Percentiles rank a stretch among this genome's conserved stretches.
phyloP scores from a whole-genome alignment of 2,888 invertebrate genomes.

The Caenorhabditis zanzibari region DNA sequence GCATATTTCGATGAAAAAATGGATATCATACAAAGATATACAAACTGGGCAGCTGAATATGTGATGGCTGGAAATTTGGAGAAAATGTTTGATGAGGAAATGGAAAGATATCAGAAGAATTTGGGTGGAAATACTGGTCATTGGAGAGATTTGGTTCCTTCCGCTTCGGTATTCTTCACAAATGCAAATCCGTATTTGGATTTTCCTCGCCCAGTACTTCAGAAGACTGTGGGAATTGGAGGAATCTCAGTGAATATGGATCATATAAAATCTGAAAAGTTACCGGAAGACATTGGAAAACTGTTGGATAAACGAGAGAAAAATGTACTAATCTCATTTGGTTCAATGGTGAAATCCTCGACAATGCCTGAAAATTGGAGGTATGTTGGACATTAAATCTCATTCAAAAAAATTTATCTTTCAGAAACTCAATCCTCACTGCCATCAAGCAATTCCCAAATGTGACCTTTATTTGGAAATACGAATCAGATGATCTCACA shows the following conservation, averaged over 20 bases:
- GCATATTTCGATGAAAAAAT: slow-evolving; percentile 54
- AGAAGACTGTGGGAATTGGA: slow-evolving; percentile 65
- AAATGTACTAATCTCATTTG: slow-evolving; percentile 58
- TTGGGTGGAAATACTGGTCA: neutral
- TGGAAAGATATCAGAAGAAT: slow-evolving; percentile 9
- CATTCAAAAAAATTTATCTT: neutral
- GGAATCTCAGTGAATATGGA: slow-evolving; percentile 53
- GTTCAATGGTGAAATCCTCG: slow-evolving; percentile 39
- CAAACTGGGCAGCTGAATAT: slow-evolving; percentile 25
- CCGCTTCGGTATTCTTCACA: slow-evolving; percentile 52
- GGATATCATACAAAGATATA: slow-evolving; percentile 38
- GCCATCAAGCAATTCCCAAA: slow-evolving; percentile 38
- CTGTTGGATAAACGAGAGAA: slow-evolving; percentile 4
- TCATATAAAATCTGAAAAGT: slow-evolving; percentile 31
- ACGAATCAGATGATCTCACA: slow-evolving; percentile 48
- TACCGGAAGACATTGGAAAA: slow-evolving; percentile 4
- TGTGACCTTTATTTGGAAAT: slow-evolving; percentile 68
- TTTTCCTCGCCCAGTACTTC: slow-evolving; percentile 64
- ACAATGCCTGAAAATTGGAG: slow-evolving; percentile 53
- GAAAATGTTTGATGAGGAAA: slow-evolving; percentile 35
- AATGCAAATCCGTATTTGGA: slow-evolving; percentile 69
- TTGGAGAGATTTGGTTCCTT: slow-evolving; percentile 48
- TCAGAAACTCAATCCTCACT: slow-evolving; percentile 29
- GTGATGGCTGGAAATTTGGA: slow-evolving; percentile 45
- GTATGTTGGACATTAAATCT: slow-evolving; percentile 13